These are phyloP conservation scores for Lophius americanus DNA, from an alignment of 2,797 vertebrate species.

Conservation along the genomic window DNA sequence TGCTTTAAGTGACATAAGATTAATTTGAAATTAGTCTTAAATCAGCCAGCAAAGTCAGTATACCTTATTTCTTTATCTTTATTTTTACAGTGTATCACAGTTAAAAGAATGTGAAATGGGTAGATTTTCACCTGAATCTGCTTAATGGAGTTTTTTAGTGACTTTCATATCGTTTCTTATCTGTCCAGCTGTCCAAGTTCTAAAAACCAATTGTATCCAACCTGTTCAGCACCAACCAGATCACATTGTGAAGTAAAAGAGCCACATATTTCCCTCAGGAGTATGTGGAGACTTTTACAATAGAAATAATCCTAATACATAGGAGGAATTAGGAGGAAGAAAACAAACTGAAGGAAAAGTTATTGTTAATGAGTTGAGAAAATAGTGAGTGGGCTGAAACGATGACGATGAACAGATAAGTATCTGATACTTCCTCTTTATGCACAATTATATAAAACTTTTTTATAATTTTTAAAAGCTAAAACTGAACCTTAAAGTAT, in stretches of 20 bases:
- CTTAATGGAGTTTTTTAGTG: no score
- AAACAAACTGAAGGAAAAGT: background rate
- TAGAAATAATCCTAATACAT: no score
- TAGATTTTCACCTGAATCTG: background rate
- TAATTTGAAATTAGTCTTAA: constrained; percentile 14
- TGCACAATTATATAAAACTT: background rate
- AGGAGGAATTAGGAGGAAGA: no score
- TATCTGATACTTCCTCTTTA: constrained; percentile 33
- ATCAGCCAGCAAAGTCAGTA: background rate
- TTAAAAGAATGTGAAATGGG: no score
- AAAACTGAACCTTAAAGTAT: no score
- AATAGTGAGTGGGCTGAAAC: constrained; percentile 13
- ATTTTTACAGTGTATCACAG: background rate
- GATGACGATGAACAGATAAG: background rate
- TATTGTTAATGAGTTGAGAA: constrained; percentile 32
- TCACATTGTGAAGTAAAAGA: background rate
- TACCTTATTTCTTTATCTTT: background rate
- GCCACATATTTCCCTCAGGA: background rate
- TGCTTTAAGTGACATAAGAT: background rate
- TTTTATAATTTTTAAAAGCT: background rate
- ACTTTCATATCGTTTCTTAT: background rate
- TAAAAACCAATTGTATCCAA: no score
- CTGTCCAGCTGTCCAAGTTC: no score
- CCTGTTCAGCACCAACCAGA: no score
- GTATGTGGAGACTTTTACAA: background rate